phyloP scores from a whole-genome alignment of 2,113 vertebrate genomes.

The Naja naja region DNA sequence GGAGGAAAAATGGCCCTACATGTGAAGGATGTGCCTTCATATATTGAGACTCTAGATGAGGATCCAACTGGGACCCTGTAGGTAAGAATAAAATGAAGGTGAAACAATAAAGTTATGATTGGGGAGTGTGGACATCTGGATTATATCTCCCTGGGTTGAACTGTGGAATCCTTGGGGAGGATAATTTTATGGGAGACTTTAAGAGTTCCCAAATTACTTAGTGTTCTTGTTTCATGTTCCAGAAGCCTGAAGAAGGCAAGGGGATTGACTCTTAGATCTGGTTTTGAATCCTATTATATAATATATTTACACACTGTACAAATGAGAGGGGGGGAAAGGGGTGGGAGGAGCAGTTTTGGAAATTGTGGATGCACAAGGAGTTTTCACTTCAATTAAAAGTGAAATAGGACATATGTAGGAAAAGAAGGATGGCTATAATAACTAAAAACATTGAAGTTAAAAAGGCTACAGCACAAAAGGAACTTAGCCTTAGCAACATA shows the following conservation, averaged over 20 bases:
- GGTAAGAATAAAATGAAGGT: neutral
- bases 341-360: neutral
- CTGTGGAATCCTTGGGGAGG: neutral
- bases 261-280: neutral
- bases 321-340: neutral
- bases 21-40: neutral
- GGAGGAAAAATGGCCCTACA: neutral
- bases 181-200: neutral
- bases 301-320: neutral
- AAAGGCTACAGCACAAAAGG: neutral
- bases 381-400: neutral
- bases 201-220: neutral
- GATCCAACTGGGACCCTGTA: neutral
- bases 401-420: neutral
- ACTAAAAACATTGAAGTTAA: neutral
- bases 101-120: neutral
- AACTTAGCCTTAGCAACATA: neutral
- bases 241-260: neutral
- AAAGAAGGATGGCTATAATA: neutral
- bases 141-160: neutral
- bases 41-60: neutral
- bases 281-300: neutral
- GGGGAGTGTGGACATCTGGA: neutral
- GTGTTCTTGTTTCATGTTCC: neutral
- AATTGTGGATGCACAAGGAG: neutral